Base-by-base conservation (phyloP, 2,797 vertebrate species). In the Neosalanx taihuensis region DNA sequence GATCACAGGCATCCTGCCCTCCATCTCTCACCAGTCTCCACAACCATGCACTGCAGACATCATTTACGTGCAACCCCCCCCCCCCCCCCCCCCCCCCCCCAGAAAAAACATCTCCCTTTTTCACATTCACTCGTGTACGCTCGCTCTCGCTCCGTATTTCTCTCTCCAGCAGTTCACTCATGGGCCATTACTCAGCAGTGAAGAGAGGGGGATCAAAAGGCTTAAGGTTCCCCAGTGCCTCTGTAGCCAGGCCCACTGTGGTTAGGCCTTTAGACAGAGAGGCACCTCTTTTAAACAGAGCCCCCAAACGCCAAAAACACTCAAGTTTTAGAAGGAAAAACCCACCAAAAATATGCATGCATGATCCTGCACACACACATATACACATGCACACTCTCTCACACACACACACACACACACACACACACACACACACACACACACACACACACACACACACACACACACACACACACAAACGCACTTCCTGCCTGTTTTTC, bases 211-310 rank as follows among this genome's bases (percentile, higher is more conserved):
- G 86, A 89, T 91, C 88, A 91, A 90, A 90, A 51, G 75, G 75
- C 87, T 81, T 77, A 79, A 85, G 89, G 88, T 88, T 90, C 90
- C 88, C 88, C 88, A 87, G 79, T 83, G 87, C 81, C 82, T 86
- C 74, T 68, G 73, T 83, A 82, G 84, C 80, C 80, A 84, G 82
- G 86, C 86, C 85, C 80, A 76, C 78, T 89, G 87, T 81, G 89
- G 89, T 91, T 84, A 89, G 86, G 70, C 76, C 69, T 82, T 69
- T 79, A 91, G 89, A 90, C 89, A 88, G 85, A 88, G 82, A 89
- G 89, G 89, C 90, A 91, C 89, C 90, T 89, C 83, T 78, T 87
- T 84, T 83, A 87, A 86, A 84, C 81, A 88, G 81, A 88, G 78
- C 83, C 81, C 79, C 82, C 72, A 74, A 78, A 89, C 76, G 83